These are phyloP conservation scores for Griposia aprilina DNA, from an alignment of 2,888 invertebrate species.

Conservation along the genomic window DNA sequence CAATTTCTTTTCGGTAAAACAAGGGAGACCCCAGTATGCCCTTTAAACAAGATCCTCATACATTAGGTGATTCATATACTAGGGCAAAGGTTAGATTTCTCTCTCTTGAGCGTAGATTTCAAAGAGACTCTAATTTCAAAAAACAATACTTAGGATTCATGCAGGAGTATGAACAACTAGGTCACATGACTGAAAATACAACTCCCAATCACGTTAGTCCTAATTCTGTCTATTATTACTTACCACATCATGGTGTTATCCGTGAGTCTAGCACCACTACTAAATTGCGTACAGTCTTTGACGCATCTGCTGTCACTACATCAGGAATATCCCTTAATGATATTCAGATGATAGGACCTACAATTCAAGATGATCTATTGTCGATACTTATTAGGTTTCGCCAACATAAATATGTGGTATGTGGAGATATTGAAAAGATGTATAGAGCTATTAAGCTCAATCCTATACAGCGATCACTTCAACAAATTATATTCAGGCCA, in stretches of 20 bases:
- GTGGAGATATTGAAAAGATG: not conserved
- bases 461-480: not conserved
- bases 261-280: not conserved
- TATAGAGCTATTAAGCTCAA: not conserved
- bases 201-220: not conserved
- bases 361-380: not conserved
- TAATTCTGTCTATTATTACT: constrained; percentile 1
- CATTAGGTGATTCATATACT: not conserved
- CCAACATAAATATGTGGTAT: constrained; percentile 1
- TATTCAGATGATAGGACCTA: not conserved
- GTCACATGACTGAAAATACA: not conserved
- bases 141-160: not conserved
- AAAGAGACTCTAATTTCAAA: not conserved
- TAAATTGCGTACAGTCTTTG: not conserved
- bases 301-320: not conserved
- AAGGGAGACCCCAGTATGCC: too few relatives aligned
- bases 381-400: not conserved
- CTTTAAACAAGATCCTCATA: not conserved
- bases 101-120: not conserved
- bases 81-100: not conserved
- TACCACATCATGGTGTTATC: not conserved
- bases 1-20: too few relatives aligned
- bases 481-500: constrained; percentile 1
- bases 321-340: not conserved
- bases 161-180: not conserved